Evolutionary conservation across 2,888 invertebrate genomes (phyloP), one percentile per base, ranked within the genome.

Genomic region (Zelleria hepariella): DNA sequence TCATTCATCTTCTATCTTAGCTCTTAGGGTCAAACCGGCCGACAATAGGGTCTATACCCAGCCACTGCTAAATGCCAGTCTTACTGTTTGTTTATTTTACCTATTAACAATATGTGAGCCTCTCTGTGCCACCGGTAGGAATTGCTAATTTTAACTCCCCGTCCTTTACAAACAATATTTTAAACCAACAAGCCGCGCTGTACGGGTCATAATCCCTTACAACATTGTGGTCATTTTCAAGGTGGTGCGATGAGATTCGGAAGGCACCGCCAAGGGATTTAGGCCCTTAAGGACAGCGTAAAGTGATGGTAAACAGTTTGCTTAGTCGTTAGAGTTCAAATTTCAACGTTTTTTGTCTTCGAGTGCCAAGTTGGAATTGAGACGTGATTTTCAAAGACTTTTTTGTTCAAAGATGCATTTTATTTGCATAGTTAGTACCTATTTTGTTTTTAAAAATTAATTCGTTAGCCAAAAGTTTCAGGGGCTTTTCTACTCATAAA

Each of bases 51-150:
- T 15, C 32, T 42, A 42, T 42, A 15, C 15, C 32, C 32, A 42
- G 7, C 49, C 18, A 49, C 21, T 21, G 49, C 20, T 49, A 21
- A 49, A 42, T 24, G 24, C 25, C 53, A 15, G 53, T 56, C 32
- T 56, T 27, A 47, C 24, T 24, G 57, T 47, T 24, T 60, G 61
- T 79, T 78, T 72, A 64, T 67, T 61, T 63, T 64, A 66, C 64
- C 69, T 72, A 77, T 80, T 79, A 78, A 60, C 70, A 65, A 61
- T 63, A 59, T 60, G 63, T 57, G 61, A 67, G 65, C 64, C 60
- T 67, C 75, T 79, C 82, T 82, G 77, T 73, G 66, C 66, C 64
- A 42, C 53, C 86, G 75, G 86, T 86, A 86, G 86, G 71, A 83
- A 74, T 70, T 72, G 86, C 86, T 86, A 86, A 86, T 83, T 83